A percentile compares a stretch with the other conserved stretches of the same genome.
These are phyloP conservation scores for Slavum lentiscoides DNA, from an alignment of 2,888 invertebrate genomes.

Conservation along the genomic window DNA sequence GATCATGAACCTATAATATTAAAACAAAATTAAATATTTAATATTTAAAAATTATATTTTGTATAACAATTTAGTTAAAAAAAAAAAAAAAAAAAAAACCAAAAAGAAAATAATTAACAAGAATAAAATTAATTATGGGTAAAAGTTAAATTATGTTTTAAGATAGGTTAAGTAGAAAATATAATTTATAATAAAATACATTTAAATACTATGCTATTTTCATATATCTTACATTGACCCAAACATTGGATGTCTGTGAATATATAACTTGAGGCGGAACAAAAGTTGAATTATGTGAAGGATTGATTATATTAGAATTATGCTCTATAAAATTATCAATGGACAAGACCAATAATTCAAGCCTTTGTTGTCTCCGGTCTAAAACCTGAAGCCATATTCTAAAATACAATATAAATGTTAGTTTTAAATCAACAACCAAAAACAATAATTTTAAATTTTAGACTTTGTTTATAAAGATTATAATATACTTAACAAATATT, in stretches of 20 bases:
- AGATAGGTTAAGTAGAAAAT: background rate
- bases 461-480: too few relatives aligned
- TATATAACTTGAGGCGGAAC: slow-evolving; percentile 60
- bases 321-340: slow-evolving; percentile 74
- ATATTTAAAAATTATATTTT: slow-evolving; percentile 1
- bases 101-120: too few relatives aligned
- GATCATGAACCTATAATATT: slow-evolving; percentile 70
- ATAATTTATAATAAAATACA: too few relatives aligned
- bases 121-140: background rate
- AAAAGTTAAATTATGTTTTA: background rate
- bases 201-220: background rate
- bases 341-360: slow-evolving; percentile 83
- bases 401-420: slow-evolving; percentile 56
- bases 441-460: background rate
- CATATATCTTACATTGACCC: slow-evolving; percentile 77
- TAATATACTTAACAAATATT: too few relatives aligned
- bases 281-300: slow-evolving; percentile 56
- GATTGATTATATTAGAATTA: slow-evolving; percentile 57
- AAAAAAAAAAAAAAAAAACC: too few relatives aligned
- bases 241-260: slow-evolving; percentile 71
- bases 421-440: background rate
- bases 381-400: slow-evolving; percentile 92
- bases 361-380: slow-evolving; percentile 81
- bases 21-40: background rate
- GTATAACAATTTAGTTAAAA: too few relatives aligned